phyloP scores from a whole-genome alignment of 1,140 invertebrate species.

The Cecropterus lyciades region DNA sequence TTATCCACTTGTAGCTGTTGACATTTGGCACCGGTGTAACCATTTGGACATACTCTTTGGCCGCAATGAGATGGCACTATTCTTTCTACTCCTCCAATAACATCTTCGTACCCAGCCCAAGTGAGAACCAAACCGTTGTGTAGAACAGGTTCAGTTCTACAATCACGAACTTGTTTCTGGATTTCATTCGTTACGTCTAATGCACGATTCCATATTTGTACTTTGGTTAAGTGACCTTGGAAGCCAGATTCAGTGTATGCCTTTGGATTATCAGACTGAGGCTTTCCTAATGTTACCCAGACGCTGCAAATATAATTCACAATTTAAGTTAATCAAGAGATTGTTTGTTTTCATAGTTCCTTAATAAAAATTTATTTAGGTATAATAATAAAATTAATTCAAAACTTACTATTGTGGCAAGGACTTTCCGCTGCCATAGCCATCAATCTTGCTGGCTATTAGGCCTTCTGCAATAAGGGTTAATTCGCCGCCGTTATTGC shows the following conservation, averaged over 20 bases:
- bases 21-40: conserved; percentile 93
- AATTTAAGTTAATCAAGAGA: neutral
- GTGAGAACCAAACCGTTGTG: conserved; percentile 94
- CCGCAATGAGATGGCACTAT: conserved; percentile 96
- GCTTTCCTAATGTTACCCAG: conserved; percentile 96
- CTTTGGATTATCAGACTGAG: conserved; percentile 89
- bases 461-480: conserved; percentile 96
- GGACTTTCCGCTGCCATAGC: conserved; percentile 91
- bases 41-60: conserved; percentile 93
- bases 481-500: conserved; percentile 92
- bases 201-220: conserved; percentile 96
- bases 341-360: too few relatives aligned
- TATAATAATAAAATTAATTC: too few relatives aligned
- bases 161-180: conserved; percentile 96
- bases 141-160: conserved; percentile 95
- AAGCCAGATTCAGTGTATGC: conserved; percentile 94
- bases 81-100: conserved; percentile 94
- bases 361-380: too few relatives aligned
- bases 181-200: conserved; percentile 96
- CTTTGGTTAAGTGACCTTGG: conserved; percentile 97
- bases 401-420: conserved; percentile 91
- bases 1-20: conserved; percentile 94
- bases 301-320: conserved; percentile 84
- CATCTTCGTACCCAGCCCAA: conserved; percentile 97
- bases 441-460: conserved; percentile 95